Base-by-base conservation (phyloP, 1,140 invertebrate genomes). In the Zaprionus capensis region DNA sequence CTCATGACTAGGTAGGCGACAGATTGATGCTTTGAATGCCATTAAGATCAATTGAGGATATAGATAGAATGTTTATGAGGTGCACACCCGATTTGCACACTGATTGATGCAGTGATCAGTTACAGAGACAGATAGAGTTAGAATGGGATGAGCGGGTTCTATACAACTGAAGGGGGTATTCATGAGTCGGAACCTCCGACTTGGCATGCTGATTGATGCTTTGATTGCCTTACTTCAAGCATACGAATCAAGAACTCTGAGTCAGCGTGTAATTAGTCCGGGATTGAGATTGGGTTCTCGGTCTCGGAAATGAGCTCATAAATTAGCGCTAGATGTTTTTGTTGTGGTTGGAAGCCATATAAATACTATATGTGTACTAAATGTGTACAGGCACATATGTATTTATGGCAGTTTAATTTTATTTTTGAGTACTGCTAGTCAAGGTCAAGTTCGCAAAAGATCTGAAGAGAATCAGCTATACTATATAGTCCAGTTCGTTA, bases 231-330 rank as follows among this genome's bases (percentile, higher is more conserved):
- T n/a, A 31, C 53, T 63, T 58, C 59, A 68, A 59, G 76, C 73
- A 75, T 67, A 69, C 71, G 58, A 76, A 51, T 55, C 58, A 31
- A 61, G 31, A 66, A 36, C 31, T 66, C 41, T 84, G 84, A 88
- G 71, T 88, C 84, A 88, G 57, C 20, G 15, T 63, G 66, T 90
- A 90, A 88, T 88, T 90, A 90, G 72, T 64, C 41, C 59, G 67
- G 67, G 81, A 87, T 78, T 75, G 77, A 55, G 72, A 80, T 87
- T 15, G 36, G 49, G 44, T 66, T 66, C 62, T 63, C 41, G n/a
- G 64, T 73, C 71, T 76, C 78, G 69, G 66, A 88, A 79, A 90
- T 90, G 84, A 88, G 84, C 84, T 88, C 84, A 88, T 88, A 90
- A 90, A 88, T 84, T 81, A 65, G 68, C 63, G 68, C 64, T 46